Conservation (phyloP, 2,888 invertebrate genomes). For the Ectemnius lituratus region DNA sequence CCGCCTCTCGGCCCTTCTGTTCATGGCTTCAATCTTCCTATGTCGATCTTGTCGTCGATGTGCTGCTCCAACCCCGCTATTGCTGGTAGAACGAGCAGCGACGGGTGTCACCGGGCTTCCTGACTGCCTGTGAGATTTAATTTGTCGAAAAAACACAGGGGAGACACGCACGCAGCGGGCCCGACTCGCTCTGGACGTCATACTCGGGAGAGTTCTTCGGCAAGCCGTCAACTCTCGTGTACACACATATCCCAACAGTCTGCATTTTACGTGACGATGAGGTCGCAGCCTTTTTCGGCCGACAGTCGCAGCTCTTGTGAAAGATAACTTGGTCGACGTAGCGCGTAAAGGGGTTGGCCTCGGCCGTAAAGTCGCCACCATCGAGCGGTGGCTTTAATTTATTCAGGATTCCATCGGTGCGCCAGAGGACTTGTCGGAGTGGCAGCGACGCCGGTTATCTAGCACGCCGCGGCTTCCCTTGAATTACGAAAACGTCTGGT, state of each 20-base stretch:
- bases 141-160: slow-evolving; percentile 2
- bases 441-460: slow-evolving; percentile 24
- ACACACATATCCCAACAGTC: not conserved
- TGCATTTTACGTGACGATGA: not conserved
- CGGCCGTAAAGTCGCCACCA: not conserved
- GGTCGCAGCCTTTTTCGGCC: not conserved
- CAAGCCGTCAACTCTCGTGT: not conserved
- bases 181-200: not conserved
- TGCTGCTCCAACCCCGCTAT: not conserved
- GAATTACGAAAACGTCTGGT: slow-evolving; percentile 46
- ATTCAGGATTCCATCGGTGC: slow-evolving; percentile 31
- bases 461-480: slow-evolving; percentile 23
- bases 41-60: slow-evolving; percentile 11
- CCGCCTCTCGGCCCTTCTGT: not conserved
- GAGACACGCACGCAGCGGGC: not conserved
- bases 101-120: not conserved
- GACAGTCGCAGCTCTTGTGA: not conserved
- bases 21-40: not conserved
- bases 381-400: slow-evolving; percentile 33
- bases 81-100: not conserved
- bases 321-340: slow-evolving; percentile 1
- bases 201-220: not conserved
- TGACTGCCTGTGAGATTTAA: not conserved
- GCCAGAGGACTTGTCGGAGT: slow-evolving; percentile 26
- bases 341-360: not conserved